Conservation (phyloP, 2,888 invertebrate species). For the Campopleginae sp. region DNA sequence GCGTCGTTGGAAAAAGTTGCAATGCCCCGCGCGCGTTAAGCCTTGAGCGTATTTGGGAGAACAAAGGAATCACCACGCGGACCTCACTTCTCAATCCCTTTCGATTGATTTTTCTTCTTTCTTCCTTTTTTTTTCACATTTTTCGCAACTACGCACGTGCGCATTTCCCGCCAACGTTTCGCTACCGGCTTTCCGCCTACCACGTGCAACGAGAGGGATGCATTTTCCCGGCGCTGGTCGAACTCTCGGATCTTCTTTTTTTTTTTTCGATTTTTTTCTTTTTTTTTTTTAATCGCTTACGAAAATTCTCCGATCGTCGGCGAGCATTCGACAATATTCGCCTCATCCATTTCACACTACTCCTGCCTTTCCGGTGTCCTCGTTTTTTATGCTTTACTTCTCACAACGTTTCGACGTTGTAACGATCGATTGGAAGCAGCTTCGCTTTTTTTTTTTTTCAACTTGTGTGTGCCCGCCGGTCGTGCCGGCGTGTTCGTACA, state of each 20-base stretch:
- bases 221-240: not conserved
- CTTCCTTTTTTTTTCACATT: not conserved
- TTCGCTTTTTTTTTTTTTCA: constrained; percentile 28
- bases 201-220: constrained; percentile 38
- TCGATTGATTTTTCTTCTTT: constrained; percentile 15
- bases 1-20: constrained; percentile 16
- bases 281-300: not conserved
- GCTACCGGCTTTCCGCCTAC: constrained; percentile 45
- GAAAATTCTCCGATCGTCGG: not conserved
- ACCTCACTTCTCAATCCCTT: not conserved
- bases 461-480: constrained; percentile 14
- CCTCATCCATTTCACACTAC: constrained; percentile 20
- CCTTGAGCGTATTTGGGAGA: constrained; percentile 30
- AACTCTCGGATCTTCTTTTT: not conserved
- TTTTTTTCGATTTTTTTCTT: not conserved
- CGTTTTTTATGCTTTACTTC: constrained; percentile 2
- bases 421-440: constrained; percentile 47
- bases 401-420: constrained; percentile 48
- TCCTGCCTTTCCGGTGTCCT: not conserved
- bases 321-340: not conserved
- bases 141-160: constrained; percentile 48
- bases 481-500: constrained; percentile 6
- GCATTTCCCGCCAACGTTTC: constrained; percentile 55
- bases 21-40: constrained; percentile 1
- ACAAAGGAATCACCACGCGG: constrained; percentile 37